Evolutionary conservation across 2,113 vertebrate genomes (phyloP).

Genomic region (Pseudopipra pipra): DNA sequence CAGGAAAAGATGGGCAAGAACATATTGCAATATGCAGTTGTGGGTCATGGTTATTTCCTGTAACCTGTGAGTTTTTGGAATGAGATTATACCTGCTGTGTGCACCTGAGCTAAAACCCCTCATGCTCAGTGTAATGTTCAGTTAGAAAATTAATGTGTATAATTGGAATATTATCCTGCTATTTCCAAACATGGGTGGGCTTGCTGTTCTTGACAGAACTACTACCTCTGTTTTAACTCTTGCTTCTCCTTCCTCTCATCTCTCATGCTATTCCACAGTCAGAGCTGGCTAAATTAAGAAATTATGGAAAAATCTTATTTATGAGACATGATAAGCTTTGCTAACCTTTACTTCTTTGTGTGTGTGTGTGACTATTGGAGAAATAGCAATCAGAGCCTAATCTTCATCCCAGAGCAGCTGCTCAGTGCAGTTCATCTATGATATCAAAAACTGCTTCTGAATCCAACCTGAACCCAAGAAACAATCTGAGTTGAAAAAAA

Average conservation of each 20-base stretch:
- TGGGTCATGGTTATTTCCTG: not conserved
- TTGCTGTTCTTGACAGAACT: not conserved
- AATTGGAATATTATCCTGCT: not conserved
- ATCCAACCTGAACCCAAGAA: not conserved
- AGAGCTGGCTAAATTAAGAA: not conserved
- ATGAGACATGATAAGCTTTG: not conserved
- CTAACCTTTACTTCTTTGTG: not conserved
- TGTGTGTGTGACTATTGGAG: not conserved
- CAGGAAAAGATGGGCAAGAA: not conserved
- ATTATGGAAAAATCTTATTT: not conserved
- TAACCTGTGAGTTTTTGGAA: not conserved
- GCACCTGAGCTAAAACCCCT: not conserved
- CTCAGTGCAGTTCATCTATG: not conserved
- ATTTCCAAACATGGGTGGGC: not conserved
- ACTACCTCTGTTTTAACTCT: not conserved
- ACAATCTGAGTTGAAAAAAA: not conserved
- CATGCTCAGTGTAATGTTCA: not conserved
- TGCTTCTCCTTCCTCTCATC: not conserved
- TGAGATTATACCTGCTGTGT: not conserved
- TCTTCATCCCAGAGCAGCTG: not conserved
- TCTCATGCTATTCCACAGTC: not conserved
- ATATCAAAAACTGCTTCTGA: not conserved
- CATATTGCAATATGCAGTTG: rapidly evolving
- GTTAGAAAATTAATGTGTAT: not conserved
- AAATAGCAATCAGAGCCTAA: not conserved